Evolutionary conservation across 2,797 vertebrate genomes (phyloP).

Genomic region (Phaenicophaeus curvirostris): DNA sequence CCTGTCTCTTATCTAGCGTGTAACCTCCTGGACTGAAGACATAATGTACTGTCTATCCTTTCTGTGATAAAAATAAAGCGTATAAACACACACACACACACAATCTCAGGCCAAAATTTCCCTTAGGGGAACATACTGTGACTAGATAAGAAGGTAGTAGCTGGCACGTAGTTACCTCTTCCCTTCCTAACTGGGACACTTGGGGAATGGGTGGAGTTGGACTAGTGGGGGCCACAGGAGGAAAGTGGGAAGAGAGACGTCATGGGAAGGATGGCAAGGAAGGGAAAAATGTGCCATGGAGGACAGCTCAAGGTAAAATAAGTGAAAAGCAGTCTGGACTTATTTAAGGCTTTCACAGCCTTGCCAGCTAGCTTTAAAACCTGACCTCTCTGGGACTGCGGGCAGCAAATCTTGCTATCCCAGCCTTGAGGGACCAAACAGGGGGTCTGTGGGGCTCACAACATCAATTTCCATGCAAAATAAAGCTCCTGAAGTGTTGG

Average conservation of each 20-base stretch:
- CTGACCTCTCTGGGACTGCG: not conserved
- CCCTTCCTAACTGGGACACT: slow-evolving; percentile 38
- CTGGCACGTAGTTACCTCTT: slow-evolving; percentile 69
- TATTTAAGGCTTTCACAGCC: not conserved
- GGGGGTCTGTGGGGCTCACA: not conserved
- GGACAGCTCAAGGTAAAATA: not conserved
- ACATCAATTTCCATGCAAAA: not conserved
- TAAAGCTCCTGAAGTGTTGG: not conserved
- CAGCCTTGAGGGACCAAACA: not conserved
- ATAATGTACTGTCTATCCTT: slow-evolving; percentile 71
- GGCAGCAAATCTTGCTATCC: not conserved
- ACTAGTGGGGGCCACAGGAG: not conserved
- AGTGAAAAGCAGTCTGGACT: not conserved
- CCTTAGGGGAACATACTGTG: slow-evolving; percentile 69
- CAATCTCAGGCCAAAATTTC: slow-evolving; percentile 66
- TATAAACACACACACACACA: slow-evolving; percentile 60
- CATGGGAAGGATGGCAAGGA: not conserved
- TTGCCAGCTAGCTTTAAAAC: not conserved
- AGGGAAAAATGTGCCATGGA: not conserved
- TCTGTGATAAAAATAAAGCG: slow-evolving; percentile 72
- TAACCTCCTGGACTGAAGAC: slow-evolving; percentile 69
- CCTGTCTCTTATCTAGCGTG: slow-evolving; percentile 66
- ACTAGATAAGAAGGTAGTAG: slow-evolving; percentile 72
- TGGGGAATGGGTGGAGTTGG: not conserved
- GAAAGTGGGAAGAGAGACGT: not conserved